Base-by-base conservation (phyloP, 2,797 vertebrate genomes). In the Jordanella pulchra region DNA sequence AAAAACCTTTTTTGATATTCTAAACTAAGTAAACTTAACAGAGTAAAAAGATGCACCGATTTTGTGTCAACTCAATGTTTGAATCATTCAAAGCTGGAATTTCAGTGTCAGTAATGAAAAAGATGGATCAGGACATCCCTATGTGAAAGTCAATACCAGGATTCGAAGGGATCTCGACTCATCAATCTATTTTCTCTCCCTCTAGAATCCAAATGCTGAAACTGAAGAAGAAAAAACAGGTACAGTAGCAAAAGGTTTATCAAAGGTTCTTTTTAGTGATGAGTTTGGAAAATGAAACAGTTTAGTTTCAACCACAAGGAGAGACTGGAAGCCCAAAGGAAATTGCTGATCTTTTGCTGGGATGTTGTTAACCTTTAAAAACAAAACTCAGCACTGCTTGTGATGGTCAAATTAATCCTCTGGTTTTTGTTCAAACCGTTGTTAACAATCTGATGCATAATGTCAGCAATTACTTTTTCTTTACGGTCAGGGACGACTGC, bases 271-370 rank as follows among this genome's bases (percentile, higher is more conserved):
- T 55, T 64, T n/a, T 82, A 87, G 89, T 89, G 79, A 84, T 91
- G 85, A 90, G 79, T 80, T 87, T 89, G 87, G 87, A 91, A n/a
- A 89, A 86, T 87, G 85, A 89, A 86, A 89, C 84, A 80, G 74
- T 85, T 50, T 81, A 89, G 87, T 78, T 89, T 89, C 84, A 83
- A 91, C 84, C 87, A 91, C 77, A 88, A 91, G 71, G 95, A 96
- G 97, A 98, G 97, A 98, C 97, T 98, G 97, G 97, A 98, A 98
- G 95, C 93, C 94, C 95, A 91, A 94, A 93, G 91, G 93, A 78
- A 94, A 94, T 97, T 97, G 95, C 96, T 97, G 97, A 85, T 94
- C 93, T 92, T 96, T 95, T 95, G 92, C 78, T 84, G 73, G 80
- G 79, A 84, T 71, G 75, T 84, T 71, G 48, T 88, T 85, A 86